Percentiles rank a stretch among this genome's conserved stretches.
Conservation (phyloP, 2,113 vertebrate genomes). For the Hippoglossus stenolepis region DNA sequence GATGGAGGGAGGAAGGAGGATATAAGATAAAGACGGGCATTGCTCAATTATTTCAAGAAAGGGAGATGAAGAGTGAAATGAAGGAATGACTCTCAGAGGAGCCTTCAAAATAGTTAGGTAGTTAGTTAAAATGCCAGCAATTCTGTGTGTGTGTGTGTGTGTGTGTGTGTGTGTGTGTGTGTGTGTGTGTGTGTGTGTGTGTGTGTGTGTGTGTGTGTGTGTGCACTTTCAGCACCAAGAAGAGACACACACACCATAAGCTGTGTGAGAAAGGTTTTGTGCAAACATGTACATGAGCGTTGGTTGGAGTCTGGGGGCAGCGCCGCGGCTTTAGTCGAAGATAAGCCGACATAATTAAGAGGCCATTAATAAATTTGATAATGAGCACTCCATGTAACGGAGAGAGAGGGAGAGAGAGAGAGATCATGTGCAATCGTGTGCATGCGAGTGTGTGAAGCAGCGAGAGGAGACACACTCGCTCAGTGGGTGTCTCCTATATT, state of each 20-base stretch:
- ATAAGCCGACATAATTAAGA: conserved; percentile 73
- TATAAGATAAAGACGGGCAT: conserved; percentile 2
- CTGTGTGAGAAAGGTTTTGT: conserved; percentile 8
- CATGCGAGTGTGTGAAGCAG: conserved; percentile 2
- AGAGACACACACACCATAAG: conserved; percentile 2
- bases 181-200: conserved; percentile 22
- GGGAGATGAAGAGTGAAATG: background rate
- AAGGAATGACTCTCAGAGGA: background rate
- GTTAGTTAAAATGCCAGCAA: background rate
- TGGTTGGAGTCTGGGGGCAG: conserved; percentile 42
- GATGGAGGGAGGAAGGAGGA: background rate
- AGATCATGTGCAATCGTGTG: conserved; percentile 22
- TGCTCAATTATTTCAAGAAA: conserved; percentile 22
- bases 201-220: conserved; percentile 5
- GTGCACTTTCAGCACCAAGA: background rate
- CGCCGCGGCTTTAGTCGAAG: conserved; percentile 38
- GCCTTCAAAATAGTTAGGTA: too few species aligned
- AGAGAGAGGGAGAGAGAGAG: background rate
- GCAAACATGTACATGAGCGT: conserved; percentile 34
- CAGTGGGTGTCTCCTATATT: conserved; percentile 31
- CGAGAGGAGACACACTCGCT: background rate
- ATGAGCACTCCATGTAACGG: conserved; percentile 58
- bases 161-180: background rate
- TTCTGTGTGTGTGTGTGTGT: conserved; percentile 12
- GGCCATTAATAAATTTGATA: conserved; percentile 72